A percentile compares a stretch with the other conserved stretches of the same genome.
Conservation (phyloP, 1,140 invertebrate species). For the Drosophila malerkotliana region DNA sequence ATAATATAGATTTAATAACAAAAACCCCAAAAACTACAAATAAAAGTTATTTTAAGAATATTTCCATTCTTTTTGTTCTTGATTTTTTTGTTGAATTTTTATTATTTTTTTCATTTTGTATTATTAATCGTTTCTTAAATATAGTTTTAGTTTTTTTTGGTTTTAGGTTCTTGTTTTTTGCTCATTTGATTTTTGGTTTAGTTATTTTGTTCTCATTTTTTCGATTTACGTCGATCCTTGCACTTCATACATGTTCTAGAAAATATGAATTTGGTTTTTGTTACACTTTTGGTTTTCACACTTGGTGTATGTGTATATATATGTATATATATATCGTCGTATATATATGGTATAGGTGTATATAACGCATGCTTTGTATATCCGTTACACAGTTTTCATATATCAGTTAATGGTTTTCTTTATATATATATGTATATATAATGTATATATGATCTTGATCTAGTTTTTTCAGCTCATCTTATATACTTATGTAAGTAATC, state of each 20-base stretch:
- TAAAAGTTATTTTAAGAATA: background rate
- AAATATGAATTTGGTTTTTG: slow-evolving; percentile 71
- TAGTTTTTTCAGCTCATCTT: slow-evolving; percentile 71
- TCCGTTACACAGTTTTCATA: slow-evolving; percentile 57
- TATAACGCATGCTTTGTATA: slow-evolving; percentile 69
- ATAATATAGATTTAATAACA: background rate
- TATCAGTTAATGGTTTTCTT: slow-evolving; percentile 30
- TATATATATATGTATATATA: background rate
- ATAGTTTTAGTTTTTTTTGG: slow-evolving; percentile 58
- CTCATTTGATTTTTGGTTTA: slow-evolving; percentile 51
- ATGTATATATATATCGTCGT: slow-evolving; percentile 43
- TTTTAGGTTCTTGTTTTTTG: slow-evolving; percentile 25
- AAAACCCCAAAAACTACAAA: background rate
- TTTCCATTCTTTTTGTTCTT: slow-evolving; percentile 7
- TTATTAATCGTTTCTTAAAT: slow-evolving; percentile 70
- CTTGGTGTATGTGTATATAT: slow-evolving; percentile 47
- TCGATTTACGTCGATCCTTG: slow-evolving; percentile 30
- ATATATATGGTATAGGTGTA: slow-evolving; percentile 63
- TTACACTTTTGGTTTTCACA: slow-evolving; percentile 59
- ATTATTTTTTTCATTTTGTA: slow-evolving; percentile 26
- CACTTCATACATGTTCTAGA: slow-evolving; percentile 68
- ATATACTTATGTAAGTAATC: slow-evolving; percentile 31
- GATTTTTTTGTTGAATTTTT: slow-evolving; percentile 13
- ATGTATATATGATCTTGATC: slow-evolving; percentile 51
- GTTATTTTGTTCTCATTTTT: slow-evolving; percentile 37